Conservation (phyloP, 2,113 vertebrate species). For the Corythornis madagascariensis region DNA sequence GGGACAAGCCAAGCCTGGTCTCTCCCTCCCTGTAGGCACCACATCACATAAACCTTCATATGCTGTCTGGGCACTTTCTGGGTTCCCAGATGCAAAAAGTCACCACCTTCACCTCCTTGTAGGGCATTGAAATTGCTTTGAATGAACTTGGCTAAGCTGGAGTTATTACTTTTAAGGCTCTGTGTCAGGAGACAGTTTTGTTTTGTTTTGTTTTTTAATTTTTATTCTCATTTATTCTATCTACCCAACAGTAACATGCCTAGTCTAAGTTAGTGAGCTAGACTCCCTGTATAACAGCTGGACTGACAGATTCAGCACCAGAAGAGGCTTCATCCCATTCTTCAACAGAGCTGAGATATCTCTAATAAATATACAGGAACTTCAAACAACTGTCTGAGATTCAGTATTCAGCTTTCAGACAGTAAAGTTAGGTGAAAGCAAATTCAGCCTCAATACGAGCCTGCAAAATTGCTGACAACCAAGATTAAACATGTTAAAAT, state of each 20-base stretch:
- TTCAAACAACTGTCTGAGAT: conserved; percentile 10
- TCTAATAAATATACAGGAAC: background rate
- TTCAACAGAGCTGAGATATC: background rate
- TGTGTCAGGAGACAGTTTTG: background rate
- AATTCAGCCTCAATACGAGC: background rate
- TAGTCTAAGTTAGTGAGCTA: background rate
- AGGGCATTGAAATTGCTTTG: background rate
- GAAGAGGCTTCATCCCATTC: background rate
- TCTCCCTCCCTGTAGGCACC: background rate
- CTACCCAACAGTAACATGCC: background rate
- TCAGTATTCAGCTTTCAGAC: background rate
- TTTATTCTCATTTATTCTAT: background rate
- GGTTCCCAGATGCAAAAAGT: background rate
- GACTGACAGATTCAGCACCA: background rate
- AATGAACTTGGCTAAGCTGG: background rate
- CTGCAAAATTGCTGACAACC: background rate
- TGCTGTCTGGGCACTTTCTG: background rate
- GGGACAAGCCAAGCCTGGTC: rapidly evolving
- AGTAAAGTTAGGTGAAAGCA: background rate
- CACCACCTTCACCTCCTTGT: background rate
- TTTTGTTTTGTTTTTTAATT: background rate
- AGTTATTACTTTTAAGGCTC: background rate
- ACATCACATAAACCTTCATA: background rate
- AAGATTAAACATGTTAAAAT: background rate
- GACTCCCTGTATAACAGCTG: background rate